Evolutionary conservation across 1,140 invertebrate species (phyloP).

Genomic region (Neotoxoptera formosana): DNA sequence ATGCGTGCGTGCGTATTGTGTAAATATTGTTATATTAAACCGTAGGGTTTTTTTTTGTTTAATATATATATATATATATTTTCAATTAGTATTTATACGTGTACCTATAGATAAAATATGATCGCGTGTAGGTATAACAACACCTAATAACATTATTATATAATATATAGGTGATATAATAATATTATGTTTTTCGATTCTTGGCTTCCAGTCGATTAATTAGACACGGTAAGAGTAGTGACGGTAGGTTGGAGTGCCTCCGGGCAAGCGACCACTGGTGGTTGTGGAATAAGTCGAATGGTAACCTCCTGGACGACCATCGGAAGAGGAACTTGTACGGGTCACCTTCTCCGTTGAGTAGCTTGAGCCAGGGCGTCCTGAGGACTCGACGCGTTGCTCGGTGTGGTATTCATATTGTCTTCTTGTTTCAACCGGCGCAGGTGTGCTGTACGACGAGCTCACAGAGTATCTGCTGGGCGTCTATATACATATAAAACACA

Average conservation of each 20-base stretch:
- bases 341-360: constrained; percentile 77
- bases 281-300: constrained; percentile 77
- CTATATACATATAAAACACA: constrained; percentile 65
- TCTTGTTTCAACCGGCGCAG: constrained; percentile 76
- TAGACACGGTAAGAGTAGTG: constrained; percentile 87
- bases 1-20: constrained; percentile 47
- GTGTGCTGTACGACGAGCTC: constrained; percentile 74
- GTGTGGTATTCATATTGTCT: constrained; percentile 61
- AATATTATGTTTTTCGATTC: not conserved
- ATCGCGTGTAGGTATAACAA: not conserved
- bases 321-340: constrained; percentile 65
- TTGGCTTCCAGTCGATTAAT: constrained; percentile 59
- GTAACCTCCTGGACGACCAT: constrained; percentile 79
- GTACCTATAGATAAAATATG: not conserved
- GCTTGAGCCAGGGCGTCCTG: constrained; percentile 69
- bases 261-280: constrained; percentile 77
- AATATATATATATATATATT: not conserved
- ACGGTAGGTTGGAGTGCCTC: constrained; percentile 77
- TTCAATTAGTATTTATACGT: not conserved
- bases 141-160: not conserved
- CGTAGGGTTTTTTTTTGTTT: not conserved
- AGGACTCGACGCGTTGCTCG: constrained; percentile 68
- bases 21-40: not conserved
- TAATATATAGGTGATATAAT: not conserved
- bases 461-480: constrained; percentile 79